phyloP scores from a whole-genome alignment of 53 echinoderm and acorn worm species.

The Echinarachnius parma region DNA sequence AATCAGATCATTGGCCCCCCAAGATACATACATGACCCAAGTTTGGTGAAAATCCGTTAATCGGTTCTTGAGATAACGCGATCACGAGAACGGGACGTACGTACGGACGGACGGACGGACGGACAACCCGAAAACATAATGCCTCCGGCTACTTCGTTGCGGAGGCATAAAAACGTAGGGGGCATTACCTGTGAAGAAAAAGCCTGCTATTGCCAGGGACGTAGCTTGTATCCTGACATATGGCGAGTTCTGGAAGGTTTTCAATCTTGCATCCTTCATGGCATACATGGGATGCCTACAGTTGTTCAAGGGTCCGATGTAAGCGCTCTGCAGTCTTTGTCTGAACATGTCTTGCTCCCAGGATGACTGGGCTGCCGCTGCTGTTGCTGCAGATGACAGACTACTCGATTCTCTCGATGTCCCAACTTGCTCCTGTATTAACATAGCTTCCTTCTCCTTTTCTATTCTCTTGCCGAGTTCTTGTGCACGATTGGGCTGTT shows the following conservation, averaged over 20 bases:
- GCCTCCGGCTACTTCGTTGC: too few relatives aligned
- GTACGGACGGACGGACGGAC: too few relatives aligned
- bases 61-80: too few relatives aligned
- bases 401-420: too few relatives aligned
- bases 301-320: slow-evolving; percentile 33
- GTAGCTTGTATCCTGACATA: slow-evolving; percentile 23
- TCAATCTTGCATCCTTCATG: slow-evolving; percentile 62
- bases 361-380: slow-evolving; percentile 2
- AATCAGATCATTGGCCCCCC: too few relatives aligned
- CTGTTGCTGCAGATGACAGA: background rate
- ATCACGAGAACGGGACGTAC: too few relatives aligned
- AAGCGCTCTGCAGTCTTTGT: slow-evolving; percentile 15
- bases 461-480: slow-evolving; percentile 6
- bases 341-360: background rate
- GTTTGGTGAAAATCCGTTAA: too few relatives aligned
- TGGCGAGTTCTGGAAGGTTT: slow-evolving; percentile 66
- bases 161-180: too few relatives aligned
- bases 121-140: too few relatives aligned
- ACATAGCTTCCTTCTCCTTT: slow-evolving; percentile 54
- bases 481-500: background rate
- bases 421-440: too few relatives aligned
- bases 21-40: too few relatives aligned
- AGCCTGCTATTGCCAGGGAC: slow-evolving; percentile 82
- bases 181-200: slow-evolving; percentile 83
- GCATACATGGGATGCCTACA: slow-evolving; percentile 60